Percentiles rank a stretch among this genome's conserved stretches.
Evolutionary conservation across 1,140 invertebrate species (phyloP).

Genomic region (Drosophila repletoides): DNA sequence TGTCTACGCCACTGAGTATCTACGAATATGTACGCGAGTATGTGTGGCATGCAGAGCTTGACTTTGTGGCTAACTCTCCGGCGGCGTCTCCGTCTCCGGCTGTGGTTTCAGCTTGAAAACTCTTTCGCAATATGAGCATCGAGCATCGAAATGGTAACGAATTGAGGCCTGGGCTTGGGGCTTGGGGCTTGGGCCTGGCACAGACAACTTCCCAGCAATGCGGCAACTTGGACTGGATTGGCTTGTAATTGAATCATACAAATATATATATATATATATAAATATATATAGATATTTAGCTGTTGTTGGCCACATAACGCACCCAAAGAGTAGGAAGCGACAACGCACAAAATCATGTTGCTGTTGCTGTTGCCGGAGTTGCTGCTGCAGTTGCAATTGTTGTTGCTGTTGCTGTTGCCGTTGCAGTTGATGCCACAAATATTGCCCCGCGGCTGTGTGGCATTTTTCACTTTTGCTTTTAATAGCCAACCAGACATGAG

Average conservation of each 20-base stretch:
- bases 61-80: slow-evolving; percentile 39
- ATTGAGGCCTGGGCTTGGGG: slow-evolving; percentile 31
- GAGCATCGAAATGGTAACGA: slow-evolving; percentile 35
- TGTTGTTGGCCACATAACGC: slow-evolving; percentile 57
- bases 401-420: slow-evolving; percentile 14
- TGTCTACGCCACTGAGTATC: not conserved
- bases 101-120: slow-evolving; percentile 3
- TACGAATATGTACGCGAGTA: too few species aligned
- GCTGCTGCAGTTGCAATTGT: slow-evolving; percentile 25
- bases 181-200: slow-evolving; percentile 14
- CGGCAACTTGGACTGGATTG: slow-evolving; percentile 58
- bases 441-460: slow-evolving; percentile 46
- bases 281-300: slow-evolving; percentile 51
- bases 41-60: slow-evolving; percentile 32
- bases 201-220: slow-evolving; percentile 24
- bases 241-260: slow-evolving; percentile 68
- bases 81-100: too few species aligned
- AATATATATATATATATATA: not conserved
- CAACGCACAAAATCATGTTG: slow-evolving; percentile 56
- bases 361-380: slow-evolving; percentile 12
- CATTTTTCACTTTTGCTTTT: slow-evolving; percentile 79
- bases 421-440: slow-evolving; percentile 17
- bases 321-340: slow-evolving; percentile 60
- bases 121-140: slow-evolving; percentile 47
- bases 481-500: slow-evolving; percentile 49